Evolutionary conservation across 1,140 invertebrate genomes (phyloP), one percentile per base, ranked within the genome.

Genomic region (Megathymus violae): DNA sequence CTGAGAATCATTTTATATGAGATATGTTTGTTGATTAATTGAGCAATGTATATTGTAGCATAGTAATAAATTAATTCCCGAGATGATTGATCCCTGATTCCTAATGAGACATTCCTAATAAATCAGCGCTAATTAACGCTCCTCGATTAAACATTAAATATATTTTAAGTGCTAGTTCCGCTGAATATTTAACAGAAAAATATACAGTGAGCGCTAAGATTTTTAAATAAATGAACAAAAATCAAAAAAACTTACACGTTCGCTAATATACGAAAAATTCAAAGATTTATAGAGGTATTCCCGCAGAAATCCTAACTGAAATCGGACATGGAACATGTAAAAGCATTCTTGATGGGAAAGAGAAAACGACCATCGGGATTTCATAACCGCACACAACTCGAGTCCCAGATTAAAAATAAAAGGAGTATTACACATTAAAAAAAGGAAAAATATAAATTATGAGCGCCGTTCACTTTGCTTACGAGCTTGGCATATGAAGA

Each of bases 401-500:
- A n/a, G 19, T 38, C 15, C 41, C 36, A 54, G 51, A 54, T 54
- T 54, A 54, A 54, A 54, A 54, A 54, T 54, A 54, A 56, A 44
- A 31, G 22, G 22, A 31, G 43, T 56, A 44, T 56, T 56, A 56
- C 52, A 22, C 52, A 56, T 56, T 56, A 54, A 56, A 56, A 54
- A 56, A 56, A 43, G 51, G 52, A 19, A 41, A 50, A 56, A 56
- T 56, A 56, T 56, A 40, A 56, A 43, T 43, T 56, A 43, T 11
- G 40, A n/a, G 17, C 51, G 48, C 7, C 47, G 34, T 14, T 52
- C 36, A 36, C 27, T n/a, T n/a, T 50, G 31, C 48, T 51, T 13
- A 41, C 51, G 10, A 27, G 38, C 13, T 3, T 4, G 7, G 51
- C 68, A 87, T 83, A 81, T 81, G 74, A 79, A 81, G 71, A 76